Percentiles rank a stretch among this genome's conserved stretches.
Evolutionary conservation across 2,113 vertebrate species (phyloP).

Genomic region (Pandion haliaetus): DNA sequence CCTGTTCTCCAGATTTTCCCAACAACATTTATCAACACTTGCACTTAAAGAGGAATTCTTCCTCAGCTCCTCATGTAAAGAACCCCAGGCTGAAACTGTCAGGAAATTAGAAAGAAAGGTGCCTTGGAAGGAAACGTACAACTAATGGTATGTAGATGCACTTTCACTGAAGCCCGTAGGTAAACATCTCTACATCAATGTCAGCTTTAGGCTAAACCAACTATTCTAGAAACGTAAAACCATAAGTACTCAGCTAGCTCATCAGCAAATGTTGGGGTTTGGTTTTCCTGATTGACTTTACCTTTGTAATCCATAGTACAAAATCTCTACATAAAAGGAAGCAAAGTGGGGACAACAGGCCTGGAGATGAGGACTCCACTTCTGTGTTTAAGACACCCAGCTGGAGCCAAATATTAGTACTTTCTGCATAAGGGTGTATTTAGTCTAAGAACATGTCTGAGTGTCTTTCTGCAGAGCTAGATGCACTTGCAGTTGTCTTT

Average conservation of each 20-base stretch:
- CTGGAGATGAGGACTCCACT: neutral
- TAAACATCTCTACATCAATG: neutral
- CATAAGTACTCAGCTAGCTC: neutral
- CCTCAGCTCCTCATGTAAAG: neutral
- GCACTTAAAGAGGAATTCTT: neutral
- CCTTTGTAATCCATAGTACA: neutral
- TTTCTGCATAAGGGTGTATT: neutral
- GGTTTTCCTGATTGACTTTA: neutral
- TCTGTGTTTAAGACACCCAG: neutral
- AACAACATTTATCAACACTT: neutral
- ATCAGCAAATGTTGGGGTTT: neutral
- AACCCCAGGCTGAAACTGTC: neutral
- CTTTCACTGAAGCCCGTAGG: neutral
- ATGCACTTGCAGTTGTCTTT: neutral
- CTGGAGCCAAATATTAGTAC: neutral
- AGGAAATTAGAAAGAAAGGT: neutral
- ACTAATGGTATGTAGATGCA: neutral
- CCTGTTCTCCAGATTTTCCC: neutral
- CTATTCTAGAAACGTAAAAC: neutral
- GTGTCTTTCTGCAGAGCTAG: neutral
- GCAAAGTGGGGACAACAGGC: neutral
- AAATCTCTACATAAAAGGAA: neutral
- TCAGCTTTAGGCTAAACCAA: neutral
- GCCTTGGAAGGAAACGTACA: neutral
- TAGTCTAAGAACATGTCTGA: neutral